Percentiles rank a stretch among this genome's conserved stretches.
Evolutionary conservation across 2,888 invertebrate species (phyloP).

Genomic region (Sphaerophoria rueppellii): DNA sequence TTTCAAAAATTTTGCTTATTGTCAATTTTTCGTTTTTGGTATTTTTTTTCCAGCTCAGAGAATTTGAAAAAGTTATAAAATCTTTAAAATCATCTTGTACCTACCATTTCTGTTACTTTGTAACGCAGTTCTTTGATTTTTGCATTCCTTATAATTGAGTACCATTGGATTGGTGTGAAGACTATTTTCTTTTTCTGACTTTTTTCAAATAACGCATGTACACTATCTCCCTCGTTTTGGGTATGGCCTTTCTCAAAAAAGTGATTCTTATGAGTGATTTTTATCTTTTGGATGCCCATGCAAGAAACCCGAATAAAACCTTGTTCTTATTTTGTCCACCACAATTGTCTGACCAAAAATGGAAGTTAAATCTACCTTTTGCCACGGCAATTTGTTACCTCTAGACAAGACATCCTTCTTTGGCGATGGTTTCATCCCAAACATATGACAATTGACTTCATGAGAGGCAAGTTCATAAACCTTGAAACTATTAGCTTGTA

Average conservation of each 20-base stretch:
- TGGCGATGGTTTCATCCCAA: constrained; percentile 74
- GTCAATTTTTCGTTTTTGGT: constrained; percentile 22
- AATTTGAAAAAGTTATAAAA: constrained; percentile 12
- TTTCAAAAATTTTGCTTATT: too few relatives aligned
- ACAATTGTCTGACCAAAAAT: constrained; percentile 51
- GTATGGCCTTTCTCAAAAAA: constrained; percentile 25
- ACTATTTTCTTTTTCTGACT: constrained; percentile 26
- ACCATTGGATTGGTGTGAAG: constrained; percentile 23
- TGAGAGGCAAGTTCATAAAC: constrained; percentile 28
- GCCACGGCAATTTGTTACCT: constrained; percentile 72
- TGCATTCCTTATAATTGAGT: constrained; percentile 32
- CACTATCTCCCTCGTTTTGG: constrained; percentile 58
- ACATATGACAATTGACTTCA: constrained; percentile 72
- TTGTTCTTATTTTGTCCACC: constrained; percentile 38
- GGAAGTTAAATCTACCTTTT: constrained; percentile 20
- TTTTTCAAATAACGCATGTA: constrained; percentile 72
- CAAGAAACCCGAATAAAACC: constrained; percentile 21
- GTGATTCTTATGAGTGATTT: constrained; percentile 18
- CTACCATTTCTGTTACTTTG: constrained; percentile 12
- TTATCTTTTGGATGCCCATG: constrained; percentile 24
- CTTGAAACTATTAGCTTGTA: constrained; percentile 41
- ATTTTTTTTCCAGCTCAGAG: constrained; percentile 8
- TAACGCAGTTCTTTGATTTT: constrained; percentile 26
- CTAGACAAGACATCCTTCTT: constrained; percentile 74
- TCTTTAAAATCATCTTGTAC: background rate